These are phyloP conservation scores for Drosophila jambulina DNA, from an alignment of 1,140 invertebrate genomes.

Conservation along the genomic window DNA sequence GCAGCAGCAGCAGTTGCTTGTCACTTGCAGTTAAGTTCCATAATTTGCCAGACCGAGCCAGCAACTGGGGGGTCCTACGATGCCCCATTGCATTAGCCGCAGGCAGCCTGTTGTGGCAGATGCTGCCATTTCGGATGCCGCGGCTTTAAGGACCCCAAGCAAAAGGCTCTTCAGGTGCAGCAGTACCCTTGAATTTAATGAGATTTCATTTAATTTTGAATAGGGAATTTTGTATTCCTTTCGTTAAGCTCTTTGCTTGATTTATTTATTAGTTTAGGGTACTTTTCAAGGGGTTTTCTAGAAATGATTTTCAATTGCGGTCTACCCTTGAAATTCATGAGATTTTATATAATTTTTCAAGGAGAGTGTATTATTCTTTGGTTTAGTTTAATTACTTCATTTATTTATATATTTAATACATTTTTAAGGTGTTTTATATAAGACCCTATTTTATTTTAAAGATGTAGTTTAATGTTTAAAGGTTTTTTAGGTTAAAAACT, in stretches of 20 bases:
- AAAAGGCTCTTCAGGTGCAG: not conserved
- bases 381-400: no score
- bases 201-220: not conserved
- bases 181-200: conserved; percentile 2
- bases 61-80: conserved; percentile 19
- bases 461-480: no score
- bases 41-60: conserved; percentile 52
- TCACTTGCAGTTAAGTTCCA: conserved; percentile 70
- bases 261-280: not conserved
- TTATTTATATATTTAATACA: no score
- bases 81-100: conserved; percentile 50
- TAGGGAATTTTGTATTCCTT: not conserved
- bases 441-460: no score
- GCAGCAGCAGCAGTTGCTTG: conserved; percentile 36
- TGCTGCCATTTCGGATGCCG: conserved; percentile 30
- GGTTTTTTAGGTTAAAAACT: no score
- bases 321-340: no score
- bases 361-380: no score
- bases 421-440: no score
- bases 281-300: not conserved
- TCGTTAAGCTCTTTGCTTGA: not conserved
- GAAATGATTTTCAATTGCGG: not conserved
- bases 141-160: conserved; percentile 11
- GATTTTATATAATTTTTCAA: no score
- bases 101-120: conserved; percentile 48